Base-by-base conservation (phyloP, 1,140 invertebrate species). In the Batillaria attramentaria region DNA sequence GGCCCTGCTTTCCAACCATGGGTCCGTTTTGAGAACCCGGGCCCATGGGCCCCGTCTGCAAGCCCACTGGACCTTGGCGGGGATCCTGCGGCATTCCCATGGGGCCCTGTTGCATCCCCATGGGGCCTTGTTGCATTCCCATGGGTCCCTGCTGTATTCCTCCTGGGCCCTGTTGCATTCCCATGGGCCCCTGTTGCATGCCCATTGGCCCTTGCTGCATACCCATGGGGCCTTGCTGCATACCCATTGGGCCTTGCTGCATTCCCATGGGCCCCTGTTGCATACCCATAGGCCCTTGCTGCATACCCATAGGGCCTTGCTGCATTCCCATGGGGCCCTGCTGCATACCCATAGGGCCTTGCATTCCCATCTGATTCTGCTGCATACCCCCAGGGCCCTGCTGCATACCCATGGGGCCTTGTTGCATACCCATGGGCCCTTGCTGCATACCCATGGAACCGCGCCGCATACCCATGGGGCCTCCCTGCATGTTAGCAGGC, bases 381-480 rank as follows among this genome's bases (percentile, higher is more conserved):
- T n/a, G 62, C 62, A 57, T 72, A 33, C 60, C 70, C 79, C 78
- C 78, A 18, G 57, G 57, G 13, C 42, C 75, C 24, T 77, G 75
- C 66, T 75, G 54, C 73, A 75, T 75, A 33, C 66, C 68, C 79
- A 81, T 81, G 18, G 60, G 69, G 24, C 39, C 74, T 50, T 68
- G 75, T 13, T n/a, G 62, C 62, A 57, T 72, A 33, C 60, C 70
- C 79, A 81, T 81, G 28, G 57, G 57, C 18, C 42, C 75, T 39
- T 77, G 75, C 66, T 50, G 75, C 62, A 66, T 69, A 13, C 62
- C 68, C 72, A 70, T 78, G 42, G 76, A 65, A 60, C 76, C 80
- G 28, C 62, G 73, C 57, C 42, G 73, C 73, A 66, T 69, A 24
- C 62, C 68, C 72, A 70, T 78, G 18, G 76, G 72, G 31, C 76